These are phyloP conservation scores for Leptopilina syphax DNA, from an alignment of 2,888 invertebrate species.

Conservation along the genomic window DNA sequence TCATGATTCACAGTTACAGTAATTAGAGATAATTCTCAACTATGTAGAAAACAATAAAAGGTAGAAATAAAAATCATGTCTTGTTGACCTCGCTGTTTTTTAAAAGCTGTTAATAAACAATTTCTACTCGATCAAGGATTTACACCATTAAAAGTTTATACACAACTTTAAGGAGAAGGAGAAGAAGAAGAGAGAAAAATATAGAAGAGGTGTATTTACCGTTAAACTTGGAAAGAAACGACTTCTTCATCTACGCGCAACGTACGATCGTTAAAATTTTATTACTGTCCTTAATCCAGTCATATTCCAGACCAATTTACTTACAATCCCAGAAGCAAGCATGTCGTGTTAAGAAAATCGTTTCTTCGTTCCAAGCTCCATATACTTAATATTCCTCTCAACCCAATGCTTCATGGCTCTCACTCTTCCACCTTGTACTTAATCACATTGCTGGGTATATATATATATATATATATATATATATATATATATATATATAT, in stretches of 20 bases:
- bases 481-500: too few species aligned
- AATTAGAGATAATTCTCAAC: constrained; percentile 14
- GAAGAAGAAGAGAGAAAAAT: neutral
- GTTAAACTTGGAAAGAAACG: constrained; percentile 13
- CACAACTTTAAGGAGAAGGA: too few species aligned
- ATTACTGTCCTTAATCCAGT: constrained; percentile 27
- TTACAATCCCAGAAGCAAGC: constrained; percentile 19
- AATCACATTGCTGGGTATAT: constrained; percentile 6
- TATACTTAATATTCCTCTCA: neutral
- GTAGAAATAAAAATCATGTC: neutral
- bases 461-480: neutral
- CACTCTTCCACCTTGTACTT: neutral
- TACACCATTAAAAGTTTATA: neutral
- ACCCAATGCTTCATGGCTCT: neutral
- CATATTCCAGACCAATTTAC: constrained; percentile 25
- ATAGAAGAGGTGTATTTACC: constrained; percentile 1
- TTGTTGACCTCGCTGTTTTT: constrained; percentile 33
- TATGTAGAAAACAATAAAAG: constrained; percentile 7
- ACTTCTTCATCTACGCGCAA: constrained; percentile 23
- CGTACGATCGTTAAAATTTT: constrained; percentile 26
- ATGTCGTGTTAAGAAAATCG: constrained; percentile 5
- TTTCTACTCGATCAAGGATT: constrained; percentile 9
- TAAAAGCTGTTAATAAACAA: constrained; percentile 29
- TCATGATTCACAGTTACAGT: constrained; percentile 34
- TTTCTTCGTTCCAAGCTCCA: neutral